Conservation (phyloP, 2,797 vertebrate genomes). For the Siniperca scherzeri region DNA sequence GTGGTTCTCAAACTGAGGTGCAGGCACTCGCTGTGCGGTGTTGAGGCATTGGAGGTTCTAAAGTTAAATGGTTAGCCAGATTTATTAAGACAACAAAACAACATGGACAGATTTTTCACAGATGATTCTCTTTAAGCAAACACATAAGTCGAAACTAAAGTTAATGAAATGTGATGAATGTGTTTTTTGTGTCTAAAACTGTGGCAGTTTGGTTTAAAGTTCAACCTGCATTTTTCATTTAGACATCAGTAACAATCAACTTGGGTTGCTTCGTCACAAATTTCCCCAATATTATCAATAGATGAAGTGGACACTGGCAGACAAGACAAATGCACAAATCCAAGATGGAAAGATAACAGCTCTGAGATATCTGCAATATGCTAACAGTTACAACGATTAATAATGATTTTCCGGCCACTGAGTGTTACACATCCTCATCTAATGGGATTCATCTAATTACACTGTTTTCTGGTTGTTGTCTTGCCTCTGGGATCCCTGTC, state of each 20-base stretch:
- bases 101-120: not conserved
- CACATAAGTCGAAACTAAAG: not conserved
- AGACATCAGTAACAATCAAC: not conserved
- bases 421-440: conserved; percentile 66
- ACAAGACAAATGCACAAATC: conserved; percentile 11
- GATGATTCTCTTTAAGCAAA: not conserved
- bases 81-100: not conserved
- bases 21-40: not conserved
- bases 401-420: conserved; percentile 54
- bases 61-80: not conserved
- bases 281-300: not conserved
- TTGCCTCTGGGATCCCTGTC: conserved; percentile 69
- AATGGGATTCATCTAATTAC: conserved; percentile 74
- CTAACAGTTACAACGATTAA: conserved; percentile 45
- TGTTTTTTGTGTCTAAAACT: not conserved
- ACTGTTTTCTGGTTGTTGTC: conserved; percentile 68
- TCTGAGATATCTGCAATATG: conserved; percentile 16
- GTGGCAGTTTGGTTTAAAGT: not conserved
- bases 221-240: not conserved
- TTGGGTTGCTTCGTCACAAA: not conserved
- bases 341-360: conserved; percentile 17
- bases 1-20: not conserved
- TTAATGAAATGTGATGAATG: not conserved
- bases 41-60: not conserved
- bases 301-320: not conserved